phyloP scores from a whole-genome alignment of 2,888 invertebrate genomes.

The Malachius bipustulatus region DNA sequence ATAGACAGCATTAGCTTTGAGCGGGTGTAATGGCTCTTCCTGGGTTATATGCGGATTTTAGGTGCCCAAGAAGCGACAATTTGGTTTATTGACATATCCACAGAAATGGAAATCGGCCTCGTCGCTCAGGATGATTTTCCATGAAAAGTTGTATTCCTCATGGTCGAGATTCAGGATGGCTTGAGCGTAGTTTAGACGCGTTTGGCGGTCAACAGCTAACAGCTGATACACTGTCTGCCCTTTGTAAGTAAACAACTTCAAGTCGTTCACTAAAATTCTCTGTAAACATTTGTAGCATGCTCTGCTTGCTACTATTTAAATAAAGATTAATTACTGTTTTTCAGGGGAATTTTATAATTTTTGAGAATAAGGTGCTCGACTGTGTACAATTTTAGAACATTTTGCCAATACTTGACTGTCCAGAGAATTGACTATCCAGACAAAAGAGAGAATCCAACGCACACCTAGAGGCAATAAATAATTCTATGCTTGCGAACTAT shows the following conservation, averaged over 20 bases:
- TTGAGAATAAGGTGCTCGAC: too few species aligned
- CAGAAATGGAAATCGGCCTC: slow-evolving; percentile 7
- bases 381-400: too few species aligned
- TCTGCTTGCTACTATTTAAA: too few species aligned
- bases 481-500: too few species aligned
- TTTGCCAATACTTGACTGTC: too few species aligned
- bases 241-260: slow-evolving; percentile 1
- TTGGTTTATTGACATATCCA: neutral
- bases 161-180: slow-evolving; percentile 6
- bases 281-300: too few species aligned
- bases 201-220: slow-evolving; percentile 1
- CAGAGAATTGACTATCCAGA: too few species aligned
- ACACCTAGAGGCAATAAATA: too few species aligned
- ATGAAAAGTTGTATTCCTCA: slow-evolving; percentile 10
- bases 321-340: too few species aligned
- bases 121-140: slow-evolving; percentile 6
- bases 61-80: neutral
- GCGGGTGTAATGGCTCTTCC: neutral
- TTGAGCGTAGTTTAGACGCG: neutral
- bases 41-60: neutral
- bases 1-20: neutral
- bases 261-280: too few species aligned
- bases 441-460: too few species aligned
- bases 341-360: too few species aligned
- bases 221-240: neutral